Evolutionary conservation across 2,888 invertebrate species (phyloP), one percentile per base, ranked within the genome.

Genomic region (Isoperla grammatica): DNA sequence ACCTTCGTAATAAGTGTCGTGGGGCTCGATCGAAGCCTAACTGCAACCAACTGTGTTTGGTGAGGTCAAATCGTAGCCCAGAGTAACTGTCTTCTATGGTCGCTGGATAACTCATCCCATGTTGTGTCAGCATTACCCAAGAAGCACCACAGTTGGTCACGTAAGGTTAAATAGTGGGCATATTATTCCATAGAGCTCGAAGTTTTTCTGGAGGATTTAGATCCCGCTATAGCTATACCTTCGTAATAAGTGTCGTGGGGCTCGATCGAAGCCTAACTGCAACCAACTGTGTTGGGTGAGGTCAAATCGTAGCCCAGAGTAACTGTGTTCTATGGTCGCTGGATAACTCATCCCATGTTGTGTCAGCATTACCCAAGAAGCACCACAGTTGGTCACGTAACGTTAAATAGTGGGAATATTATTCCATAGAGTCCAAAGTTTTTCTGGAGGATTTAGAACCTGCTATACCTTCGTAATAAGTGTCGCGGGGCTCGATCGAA

Each of bases 281-380:
- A n/a, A n/a, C n/a, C n/a, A 59, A 55, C 50, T 63, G 65, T 69
- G 66, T 67, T 67, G 66, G 65, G 63, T 69, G 66, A 66, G 73
- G 76, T 79, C 79, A 79, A 76, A 74, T 61, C 67, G 68, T 63
- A 73, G 77, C 79, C 75, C 56, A 80, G 50, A 78, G 66, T 67
- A 71, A 63, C 64, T 67, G 69, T 56, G 64, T 61, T 53, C 65
- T 58, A 68, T 68, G 69, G 70, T 69, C 68, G 69, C 68, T 61
- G 61, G 23, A 40, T 15, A 13, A 42, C 40, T n/a, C 60, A 29
- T 8, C 61, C 50, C 23, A 64, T 71, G 68, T 67, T 65, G 72
- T 70, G 63, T 69, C 74, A 75, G 80, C 79, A 80, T 76, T 76
- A 81, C 80, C 80, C 78, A 78, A 72, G 70, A 75, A 73, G 71